Base-by-base conservation (phyloP, 2,888 invertebrate species). In the Malthinus seriepunctatus region DNA sequence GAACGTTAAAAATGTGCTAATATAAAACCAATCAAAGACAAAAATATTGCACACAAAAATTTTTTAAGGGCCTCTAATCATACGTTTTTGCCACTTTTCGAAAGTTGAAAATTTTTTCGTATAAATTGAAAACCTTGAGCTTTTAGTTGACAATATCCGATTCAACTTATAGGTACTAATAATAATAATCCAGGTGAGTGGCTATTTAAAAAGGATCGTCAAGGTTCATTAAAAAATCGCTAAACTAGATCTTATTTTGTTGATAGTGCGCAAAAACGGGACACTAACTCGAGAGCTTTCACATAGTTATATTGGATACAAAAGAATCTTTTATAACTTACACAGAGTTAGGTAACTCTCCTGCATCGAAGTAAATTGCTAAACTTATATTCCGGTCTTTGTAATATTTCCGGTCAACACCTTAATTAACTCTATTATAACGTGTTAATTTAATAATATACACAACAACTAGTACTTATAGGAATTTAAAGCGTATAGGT, bases 391-490 rank as follows among this genome's bases (percentile, higher is more conserved):
- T 62, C 56, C 55, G 54, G 60, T 38, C 46, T 55, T 56, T 54
- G 44, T 49, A 31, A 56, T 58, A 51, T 45, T 61, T 63, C 59
- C 57, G 54, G 63, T 62, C 60, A 62, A 59, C 47, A 15, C 39
- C 9, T 42, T 15, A 15, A 15, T 42, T 42, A 42, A 42, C 23
- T 23, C 23, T 23, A 23, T 23, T 23, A 23, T 23, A 23, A 3
- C 23, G 23, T 23, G 23, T 23, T 23, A 23, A 23, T 23, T 23
- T 23, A 23, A 23, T 23, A 23, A 23, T 5, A n/a, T n/a, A n/a
- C n/a, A n/a, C 5, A 23, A 23, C 5, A 23, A 23, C 23, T n/a
- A 23, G 23, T 23, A 2, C 23, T 3, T 5, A 23, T 23, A 23
- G 23, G 23, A 23, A 23, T 23, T 23, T 23, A 3, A 23, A 23